These are phyloP conservation scores for Drosophila lowei DNA, from an alignment of 1,140 invertebrate species.

Conservation along the genomic window DNA sequence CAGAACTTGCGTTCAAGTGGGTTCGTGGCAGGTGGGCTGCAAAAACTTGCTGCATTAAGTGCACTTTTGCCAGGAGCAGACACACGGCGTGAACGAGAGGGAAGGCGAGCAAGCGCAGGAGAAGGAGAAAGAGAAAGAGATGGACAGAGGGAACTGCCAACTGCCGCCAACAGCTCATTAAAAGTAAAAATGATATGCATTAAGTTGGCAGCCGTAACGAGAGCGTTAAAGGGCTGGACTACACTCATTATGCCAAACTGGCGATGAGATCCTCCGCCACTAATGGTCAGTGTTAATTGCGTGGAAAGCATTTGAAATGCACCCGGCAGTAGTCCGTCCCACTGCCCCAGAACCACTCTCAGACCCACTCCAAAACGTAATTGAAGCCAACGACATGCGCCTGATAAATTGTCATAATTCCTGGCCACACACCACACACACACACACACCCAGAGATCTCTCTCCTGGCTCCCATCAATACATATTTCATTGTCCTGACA, in stretches of 20 bases:
- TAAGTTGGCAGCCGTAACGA: constrained; percentile 67
- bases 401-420: constrained; percentile 78
- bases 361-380: constrained; percentile 4
- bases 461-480: constrained; percentile 52
- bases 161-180: constrained; percentile 71
- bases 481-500: constrained; percentile 78
- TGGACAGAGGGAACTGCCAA: constrained; percentile 32
- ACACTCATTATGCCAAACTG: constrained; percentile 73
- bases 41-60: constrained; percentile 76
- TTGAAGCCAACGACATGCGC: constrained; percentile 48
- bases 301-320: constrained; percentile 67
- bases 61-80: constrained; percentile 53
- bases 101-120: not conserved
- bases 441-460: constrained; percentile 3
- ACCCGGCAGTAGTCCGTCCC: not conserved
- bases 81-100: not conserved
- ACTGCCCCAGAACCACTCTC: not conserved
- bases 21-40: constrained; percentile 63
- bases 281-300: constrained; percentile 80
- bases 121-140: not conserved
- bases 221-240: constrained; percentile 48
- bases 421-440: constrained; percentile 23
- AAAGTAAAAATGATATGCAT: constrained; percentile 80
- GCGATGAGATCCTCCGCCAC: constrained; percentile 24
- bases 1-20: constrained; percentile 68